Evolutionary conservation across 2,797 vertebrate species (phyloP).

Genomic region (Protosalanx chinensis): DNA sequence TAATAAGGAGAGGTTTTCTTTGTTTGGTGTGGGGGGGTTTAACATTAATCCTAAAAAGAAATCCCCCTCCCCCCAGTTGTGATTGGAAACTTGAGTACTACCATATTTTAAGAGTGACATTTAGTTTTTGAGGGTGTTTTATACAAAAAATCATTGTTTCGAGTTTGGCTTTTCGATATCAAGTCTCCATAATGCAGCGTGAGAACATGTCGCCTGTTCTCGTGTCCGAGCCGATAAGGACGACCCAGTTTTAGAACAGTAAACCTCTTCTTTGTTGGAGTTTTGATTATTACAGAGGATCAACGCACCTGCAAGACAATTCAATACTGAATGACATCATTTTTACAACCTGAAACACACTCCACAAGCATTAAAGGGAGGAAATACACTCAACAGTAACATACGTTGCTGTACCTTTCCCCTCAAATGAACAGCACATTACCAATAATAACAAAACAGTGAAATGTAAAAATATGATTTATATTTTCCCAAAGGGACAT

Average conservation of each 20-base stretch:
- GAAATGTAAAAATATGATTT: neutral
- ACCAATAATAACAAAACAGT: neutral
- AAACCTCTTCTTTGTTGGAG: neutral
- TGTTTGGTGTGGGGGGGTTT: conserved; percentile 40
- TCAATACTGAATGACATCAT: conserved; percentile 6
- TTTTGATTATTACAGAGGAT: neutral
- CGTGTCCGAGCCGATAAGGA: neutral
- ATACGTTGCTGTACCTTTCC: neutral
- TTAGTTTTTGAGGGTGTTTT: conserved; percentile 14
- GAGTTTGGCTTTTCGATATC: conserved; percentile 1
- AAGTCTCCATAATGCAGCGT: conserved; percentile 1
- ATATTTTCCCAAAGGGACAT: conserved; percentile 6
- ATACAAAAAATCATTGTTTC: conserved; percentile 4
- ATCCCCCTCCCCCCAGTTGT: conserved; percentile 15
- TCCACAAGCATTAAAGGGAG: conserved; percentile 1
- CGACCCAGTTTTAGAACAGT: neutral
- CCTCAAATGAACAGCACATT: neutral
- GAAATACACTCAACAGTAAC: neutral
- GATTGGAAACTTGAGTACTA: conserved; percentile 37
- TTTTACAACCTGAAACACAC: neutral
- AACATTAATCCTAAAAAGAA: conserved; percentile 39
- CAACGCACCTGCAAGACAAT: neutral
- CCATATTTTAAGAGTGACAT: conserved; percentile 44
- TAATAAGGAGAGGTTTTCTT: conserved; percentile 44
- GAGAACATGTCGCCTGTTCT: neutral